phyloP scores from a whole-genome alignment of 2,797 vertebrate species.

The Phalanger gymnotis region DNA sequence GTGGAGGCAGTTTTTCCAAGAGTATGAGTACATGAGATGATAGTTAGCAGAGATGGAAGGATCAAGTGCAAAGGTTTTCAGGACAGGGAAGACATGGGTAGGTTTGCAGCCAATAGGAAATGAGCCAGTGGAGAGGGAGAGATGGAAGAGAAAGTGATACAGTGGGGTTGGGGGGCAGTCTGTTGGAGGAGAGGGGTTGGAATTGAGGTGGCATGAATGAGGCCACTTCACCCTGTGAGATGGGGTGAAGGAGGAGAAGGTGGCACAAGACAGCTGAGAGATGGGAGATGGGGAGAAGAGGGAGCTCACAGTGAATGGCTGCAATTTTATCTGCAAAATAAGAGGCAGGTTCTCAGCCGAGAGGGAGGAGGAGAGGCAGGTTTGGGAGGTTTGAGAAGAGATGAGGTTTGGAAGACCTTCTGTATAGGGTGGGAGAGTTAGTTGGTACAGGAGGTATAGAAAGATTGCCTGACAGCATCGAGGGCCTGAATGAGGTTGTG shows the following conservation, averaged over 20 bases:
- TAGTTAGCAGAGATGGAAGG: background rate
- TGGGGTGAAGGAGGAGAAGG: too few species aligned
- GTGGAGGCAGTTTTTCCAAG: background rate
- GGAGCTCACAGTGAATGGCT: background rate
- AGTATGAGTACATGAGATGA: background rate
- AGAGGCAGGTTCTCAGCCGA: background rate
- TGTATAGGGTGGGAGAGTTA: background rate
- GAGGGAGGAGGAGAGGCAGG: background rate
- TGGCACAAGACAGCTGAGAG: too few species aligned
- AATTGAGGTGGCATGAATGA: background rate
- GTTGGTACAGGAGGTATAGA: background rate
- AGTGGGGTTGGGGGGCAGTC: background rate
- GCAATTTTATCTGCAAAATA: background rate
- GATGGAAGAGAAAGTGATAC: background rate
- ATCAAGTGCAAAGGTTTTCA: background rate
- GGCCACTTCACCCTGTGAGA: background rate
- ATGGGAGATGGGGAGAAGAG: background rate
- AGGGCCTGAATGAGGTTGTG: rapidly evolving
- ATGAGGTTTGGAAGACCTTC: too few species aligned
- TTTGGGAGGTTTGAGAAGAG: background rate
- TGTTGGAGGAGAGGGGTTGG: too few species aligned
- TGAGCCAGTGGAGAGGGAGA: too few species aligned
- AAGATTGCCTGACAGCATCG: background rate
- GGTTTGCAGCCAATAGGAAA: background rate
- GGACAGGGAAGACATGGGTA: background rate